Evolutionary conservation across 2,888 invertebrate genomes (phyloP), one percentile per base, ranked within the genome.

Genomic region (Aricia artaxerxes): DNA sequence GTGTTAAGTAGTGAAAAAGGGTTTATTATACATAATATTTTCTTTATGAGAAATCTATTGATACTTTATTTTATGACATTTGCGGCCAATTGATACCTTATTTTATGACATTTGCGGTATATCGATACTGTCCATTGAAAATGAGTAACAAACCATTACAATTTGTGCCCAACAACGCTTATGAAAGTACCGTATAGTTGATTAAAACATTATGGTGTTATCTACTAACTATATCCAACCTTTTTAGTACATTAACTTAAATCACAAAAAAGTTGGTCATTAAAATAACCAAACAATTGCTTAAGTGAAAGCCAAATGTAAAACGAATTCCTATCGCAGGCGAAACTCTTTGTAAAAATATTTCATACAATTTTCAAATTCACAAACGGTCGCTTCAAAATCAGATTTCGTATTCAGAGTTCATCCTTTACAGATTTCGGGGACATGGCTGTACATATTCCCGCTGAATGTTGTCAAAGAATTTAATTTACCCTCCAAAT

Each of bases 401-500:
- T 69, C 69, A 35, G 35, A 69, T 69, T 69, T 38, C 13, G 69
- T 69, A 73, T 73, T 73, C 73, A 73, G 16, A 44, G 44, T 69
- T 69, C 35, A 69, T 69, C 40, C 73, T 73, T 73, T 73, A 40
- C 44, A n/a, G 44, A 44, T 78, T 64, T 64, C 31, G 40, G 40
- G 69, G 69, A 69, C 61, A 40, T 61, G 64, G 49, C 64, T 78
- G 61, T 69, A 78, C 44, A 64, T 78, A 49, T 69, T 72, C 35
- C 31, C 16, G 9, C n/a, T 35, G 24, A 31, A 78, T 72, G 49
- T 31, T 38, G 64, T 53, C 35, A 53, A 53, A 38, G 72, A 72
- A 78, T 69, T 78, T 53, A 72, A 72, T 53, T 73, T 53, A 78
- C 38, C 78, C 72, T 53, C n/a, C 73, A 73, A 73, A 73, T 78